These are phyloP conservation scores for Ciconia nigra DNA, from an alignment of 2,797 vertebrate genomes.

Conservation along the genomic window DNA sequence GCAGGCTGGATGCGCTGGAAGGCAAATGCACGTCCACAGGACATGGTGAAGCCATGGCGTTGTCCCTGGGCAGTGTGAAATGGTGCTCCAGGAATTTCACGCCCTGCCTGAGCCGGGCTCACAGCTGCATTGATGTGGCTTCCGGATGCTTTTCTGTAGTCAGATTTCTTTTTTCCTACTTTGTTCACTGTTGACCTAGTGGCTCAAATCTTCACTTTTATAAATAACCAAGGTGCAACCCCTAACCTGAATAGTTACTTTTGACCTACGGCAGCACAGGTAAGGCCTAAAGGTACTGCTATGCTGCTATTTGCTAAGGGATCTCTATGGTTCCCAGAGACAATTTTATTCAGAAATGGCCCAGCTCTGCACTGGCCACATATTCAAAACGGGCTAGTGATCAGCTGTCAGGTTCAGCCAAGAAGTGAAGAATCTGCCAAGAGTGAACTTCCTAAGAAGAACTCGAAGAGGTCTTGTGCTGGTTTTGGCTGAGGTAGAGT, in stretches of 20 bases:
- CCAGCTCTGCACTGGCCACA: background rate
- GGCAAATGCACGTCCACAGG: fast-evolving
- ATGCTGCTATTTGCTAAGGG: background rate
- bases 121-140: fast-evolving
- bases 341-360: background rate
- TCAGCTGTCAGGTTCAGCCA: background rate
- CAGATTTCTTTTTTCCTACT: background rate
- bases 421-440: background rate
- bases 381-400: background rate
- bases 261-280: background rate
- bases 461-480: background rate
- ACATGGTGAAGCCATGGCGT: fast-evolving
- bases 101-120: background rate
- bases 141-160: background rate
- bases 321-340: background rate
- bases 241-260: background rate
- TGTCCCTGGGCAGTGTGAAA: background rate
- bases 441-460: background rate
- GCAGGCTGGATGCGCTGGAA: background rate
- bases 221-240: background rate
- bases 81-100: background rate
- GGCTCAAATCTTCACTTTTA: background rate
- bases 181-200: background rate
- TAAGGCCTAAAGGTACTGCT: background rate
- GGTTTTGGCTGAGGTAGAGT: background rate